phyloP scores from a whole-genome alignment of 2,113 vertebrate genomes.

The Rhea pennata region DNA sequence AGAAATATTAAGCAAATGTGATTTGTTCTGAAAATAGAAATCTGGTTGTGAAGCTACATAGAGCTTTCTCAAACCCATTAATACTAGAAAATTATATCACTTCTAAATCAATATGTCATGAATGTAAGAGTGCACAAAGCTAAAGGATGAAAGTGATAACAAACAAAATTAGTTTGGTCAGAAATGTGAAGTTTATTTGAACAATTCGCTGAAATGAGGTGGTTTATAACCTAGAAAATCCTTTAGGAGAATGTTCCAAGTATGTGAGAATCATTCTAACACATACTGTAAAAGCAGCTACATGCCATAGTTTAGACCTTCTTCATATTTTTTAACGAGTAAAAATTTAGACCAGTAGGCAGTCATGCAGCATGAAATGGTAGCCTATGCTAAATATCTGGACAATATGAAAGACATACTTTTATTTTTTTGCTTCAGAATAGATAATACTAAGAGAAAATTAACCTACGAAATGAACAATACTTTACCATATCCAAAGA shows the following conservation, averaged over 20 bases:
- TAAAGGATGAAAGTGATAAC: background rate
- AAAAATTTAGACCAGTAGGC: background rate
- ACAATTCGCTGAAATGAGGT: background rate
- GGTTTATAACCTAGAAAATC: background rate
- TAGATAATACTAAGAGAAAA: background rate
- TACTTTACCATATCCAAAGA: background rate
- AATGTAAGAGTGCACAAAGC: background rate
- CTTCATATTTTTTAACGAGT: background rate
- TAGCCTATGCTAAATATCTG: background rate
- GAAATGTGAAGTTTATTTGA: background rate
- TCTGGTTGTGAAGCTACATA: background rate
- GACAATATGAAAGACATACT: background rate
- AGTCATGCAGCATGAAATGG: background rate
- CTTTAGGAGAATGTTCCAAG: background rate
- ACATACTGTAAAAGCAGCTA: background rate
- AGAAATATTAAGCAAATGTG: background rate
- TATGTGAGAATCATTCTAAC: background rate
- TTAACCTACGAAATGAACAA: background rate
- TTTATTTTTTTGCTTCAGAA: background rate
- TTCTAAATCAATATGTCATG: background rate
- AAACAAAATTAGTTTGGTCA: background rate
- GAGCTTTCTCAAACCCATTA: background rate
- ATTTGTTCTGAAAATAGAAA: background rate
- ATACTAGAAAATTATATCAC: background rate
- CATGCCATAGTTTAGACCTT: background rate